These are phyloP conservation scores for Dastarcus helophoroides DNA, from an alignment of 2,888 invertebrate genomes.

Conservation along the genomic window DNA sequence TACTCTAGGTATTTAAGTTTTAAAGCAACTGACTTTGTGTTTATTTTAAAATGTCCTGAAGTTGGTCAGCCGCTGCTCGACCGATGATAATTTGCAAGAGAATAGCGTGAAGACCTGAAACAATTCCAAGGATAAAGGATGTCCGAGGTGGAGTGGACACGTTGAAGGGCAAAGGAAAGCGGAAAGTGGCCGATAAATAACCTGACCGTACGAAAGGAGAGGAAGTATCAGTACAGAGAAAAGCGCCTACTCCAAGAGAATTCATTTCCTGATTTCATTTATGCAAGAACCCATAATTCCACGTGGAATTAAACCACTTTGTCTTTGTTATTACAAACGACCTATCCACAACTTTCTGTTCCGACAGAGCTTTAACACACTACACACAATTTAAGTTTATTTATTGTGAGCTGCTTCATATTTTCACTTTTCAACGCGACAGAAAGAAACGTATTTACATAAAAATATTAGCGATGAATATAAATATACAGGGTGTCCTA, in stretches of 20 bases:
- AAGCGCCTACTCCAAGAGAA: conserved; percentile 33
- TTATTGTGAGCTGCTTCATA: too few relatives aligned
- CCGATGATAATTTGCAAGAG: too few relatives aligned
- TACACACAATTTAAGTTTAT: conserved; percentile 10
- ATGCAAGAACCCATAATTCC: conserved; percentile 34
- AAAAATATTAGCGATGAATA: too few relatives aligned
- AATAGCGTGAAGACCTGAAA: not conserved
- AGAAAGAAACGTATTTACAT: too few relatives aligned
- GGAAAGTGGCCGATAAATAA: conserved; percentile 37
- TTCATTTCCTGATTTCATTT: conserved; percentile 39
- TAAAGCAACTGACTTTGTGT: too few relatives aligned
- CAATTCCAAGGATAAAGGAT: conserved; percentile 6
- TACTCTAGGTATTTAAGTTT: too few relatives aligned
- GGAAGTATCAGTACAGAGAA: conserved; percentile 32
- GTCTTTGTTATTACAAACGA: conserved; percentile 29
- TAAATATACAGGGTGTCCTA: too few relatives aligned
- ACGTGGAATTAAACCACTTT: conserved; percentile 32
- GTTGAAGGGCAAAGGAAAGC: conserved; percentile 17
- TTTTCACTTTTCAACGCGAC: too few relatives aligned
- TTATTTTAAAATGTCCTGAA: too few relatives aligned
- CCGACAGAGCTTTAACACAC: conserved; percentile 4
- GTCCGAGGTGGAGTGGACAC: conserved; percentile 15
- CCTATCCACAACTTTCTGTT: conserved; percentile 17
- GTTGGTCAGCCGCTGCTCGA: too few relatives aligned
- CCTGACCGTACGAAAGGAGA: conserved; percentile 29